Evolutionary conservation across 1,140 invertebrate genomes (phyloP).

Genomic region (Lepidostoma basale): DNA sequence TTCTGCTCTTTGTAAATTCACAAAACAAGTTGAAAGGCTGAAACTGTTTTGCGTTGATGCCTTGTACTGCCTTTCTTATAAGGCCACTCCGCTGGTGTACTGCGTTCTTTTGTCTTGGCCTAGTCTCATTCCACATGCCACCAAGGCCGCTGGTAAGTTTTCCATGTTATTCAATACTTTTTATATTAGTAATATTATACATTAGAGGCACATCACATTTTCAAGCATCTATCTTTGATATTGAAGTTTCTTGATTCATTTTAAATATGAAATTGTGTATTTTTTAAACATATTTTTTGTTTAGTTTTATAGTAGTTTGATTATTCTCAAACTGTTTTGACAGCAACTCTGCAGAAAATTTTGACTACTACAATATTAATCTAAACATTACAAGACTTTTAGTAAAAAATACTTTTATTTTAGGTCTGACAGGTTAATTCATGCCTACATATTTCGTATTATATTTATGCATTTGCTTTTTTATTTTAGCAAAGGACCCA

Average conservation of each 20-base stretch:
- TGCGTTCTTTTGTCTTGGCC: slow-evolving; percentile 56
- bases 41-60: slow-evolving; percentile 56
- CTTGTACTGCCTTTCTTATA: slow-evolving; percentile 57
- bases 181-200: too few relatives aligned
- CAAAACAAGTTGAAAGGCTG: slow-evolving; percentile 50
- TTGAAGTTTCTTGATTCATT: too few relatives aligned
- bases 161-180: not conserved
- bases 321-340: not conserved
- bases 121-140: slow-evolving; percentile 52
- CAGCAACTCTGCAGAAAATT: too few relatives aligned
- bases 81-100: slow-evolving; percentile 52
- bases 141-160: slow-evolving; percentile 5
- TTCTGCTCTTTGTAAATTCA: slow-evolving; percentile 53
- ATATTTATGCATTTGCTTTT: slow-evolving; percentile 17
- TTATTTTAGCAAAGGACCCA: slow-evolving; percentile 54
- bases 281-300: not conserved
- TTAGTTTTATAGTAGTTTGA: not conserved
- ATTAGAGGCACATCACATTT: too few relatives aligned
- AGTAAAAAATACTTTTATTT: not conserved
- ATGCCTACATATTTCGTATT: slow-evolving; percentile 9
- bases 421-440: too few relatives aligned
- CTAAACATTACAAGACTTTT: not conserved
- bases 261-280: too few relatives aligned
- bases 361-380: not conserved
- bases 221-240: too few relatives aligned